Evolutionary conservation across 1,140 invertebrate species (phyloP), one percentile per base, ranked within the genome.

Genomic region (Euura lappo): DNA sequence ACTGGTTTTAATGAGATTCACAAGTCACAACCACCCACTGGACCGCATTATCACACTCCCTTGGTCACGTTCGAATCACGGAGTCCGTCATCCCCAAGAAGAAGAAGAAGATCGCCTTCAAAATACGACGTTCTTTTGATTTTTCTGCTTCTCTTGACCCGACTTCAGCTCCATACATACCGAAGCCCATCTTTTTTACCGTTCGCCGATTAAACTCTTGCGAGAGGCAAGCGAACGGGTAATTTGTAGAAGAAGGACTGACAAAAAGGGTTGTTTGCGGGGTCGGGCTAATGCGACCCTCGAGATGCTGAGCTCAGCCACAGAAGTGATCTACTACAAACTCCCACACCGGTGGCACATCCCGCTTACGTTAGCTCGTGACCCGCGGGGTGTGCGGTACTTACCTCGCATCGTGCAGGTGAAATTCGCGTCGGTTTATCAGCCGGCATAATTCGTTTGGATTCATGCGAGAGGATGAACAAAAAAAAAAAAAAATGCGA

Each of bases 1-100:
- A 83, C 81, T 85, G 84, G 79, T 78, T 86, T 86, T 86, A 86
- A 86, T 86, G 85, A 86, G 85, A 86, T 86, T 85, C 82, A 77
- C 79, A 81, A 83, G 76, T 83, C 77, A 28, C 28, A 28, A 28
- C 28, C 28, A 28, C 28, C 28, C 28, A 28, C 28, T 28, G 28
- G 28, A 28, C 28, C 28, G 1, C 28, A 28, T 28, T 28, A 28
- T 28, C 28, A 28, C 28, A 28, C 28, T 28, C 28, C 28, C 28
- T 28, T 28, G 28, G 28, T 28, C 28, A 28, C 28, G 28, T 28
- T 28, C 28, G 28, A 28, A 28, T 28, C 28, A 28, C 28, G 28
- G 28, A 28, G 28, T 28, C 28, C 0, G 28, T 28, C 28, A 28
- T 28, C 28, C 28, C 28, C 28, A 28, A 28, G 28, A 28, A 28